phyloP scores from a whole-genome alignment of 2,113 vertebrate species.

The Casuarius casuarius region DNA sequence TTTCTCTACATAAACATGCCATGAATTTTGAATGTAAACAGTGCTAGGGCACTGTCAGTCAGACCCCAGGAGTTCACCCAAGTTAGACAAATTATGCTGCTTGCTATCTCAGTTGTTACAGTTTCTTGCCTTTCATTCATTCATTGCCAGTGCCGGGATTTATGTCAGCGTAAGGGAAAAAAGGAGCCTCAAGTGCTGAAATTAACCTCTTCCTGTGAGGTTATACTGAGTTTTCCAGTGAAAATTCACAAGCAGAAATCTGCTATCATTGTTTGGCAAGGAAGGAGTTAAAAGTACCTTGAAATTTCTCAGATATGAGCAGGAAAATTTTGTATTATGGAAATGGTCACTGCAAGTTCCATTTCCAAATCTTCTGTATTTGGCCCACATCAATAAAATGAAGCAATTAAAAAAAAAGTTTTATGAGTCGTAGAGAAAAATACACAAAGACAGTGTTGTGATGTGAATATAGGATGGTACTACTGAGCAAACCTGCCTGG shows the following conservation, averaged over 20 bases:
- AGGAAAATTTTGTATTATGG: background rate
- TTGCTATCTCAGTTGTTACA: slow-evolving; percentile 14
- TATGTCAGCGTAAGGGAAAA: background rate
- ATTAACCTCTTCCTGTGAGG: slow-evolving; percentile 10
- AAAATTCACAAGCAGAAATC: background rate
- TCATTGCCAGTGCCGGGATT: slow-evolving; percentile 13
- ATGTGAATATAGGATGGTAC: background rate
- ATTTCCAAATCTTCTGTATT: background rate
- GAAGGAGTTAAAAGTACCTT: background rate
- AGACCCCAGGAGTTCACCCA: slow-evolving; percentile 23
- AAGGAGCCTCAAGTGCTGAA: background rate
- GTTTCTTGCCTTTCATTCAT: slow-evolving; percentile 50
- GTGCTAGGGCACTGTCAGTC: slow-evolving; percentile 37
- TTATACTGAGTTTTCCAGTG: background rate
- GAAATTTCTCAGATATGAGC: background rate
- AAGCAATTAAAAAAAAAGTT: background rate
- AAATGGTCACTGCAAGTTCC: background rate
- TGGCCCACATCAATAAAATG: background rate
- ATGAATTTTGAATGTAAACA: background rate
- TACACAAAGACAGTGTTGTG: background rate
- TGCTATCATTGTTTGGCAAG: background rate
- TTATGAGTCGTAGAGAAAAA: background rate
- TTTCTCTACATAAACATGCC: background rate
- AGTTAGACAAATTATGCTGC: slow-evolving; percentile 26
- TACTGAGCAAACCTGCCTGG: background rate